Evolutionary conservation across 1,140 invertebrate genomes (phyloP).

Genomic region (Tenebrio molitor): DNA sequence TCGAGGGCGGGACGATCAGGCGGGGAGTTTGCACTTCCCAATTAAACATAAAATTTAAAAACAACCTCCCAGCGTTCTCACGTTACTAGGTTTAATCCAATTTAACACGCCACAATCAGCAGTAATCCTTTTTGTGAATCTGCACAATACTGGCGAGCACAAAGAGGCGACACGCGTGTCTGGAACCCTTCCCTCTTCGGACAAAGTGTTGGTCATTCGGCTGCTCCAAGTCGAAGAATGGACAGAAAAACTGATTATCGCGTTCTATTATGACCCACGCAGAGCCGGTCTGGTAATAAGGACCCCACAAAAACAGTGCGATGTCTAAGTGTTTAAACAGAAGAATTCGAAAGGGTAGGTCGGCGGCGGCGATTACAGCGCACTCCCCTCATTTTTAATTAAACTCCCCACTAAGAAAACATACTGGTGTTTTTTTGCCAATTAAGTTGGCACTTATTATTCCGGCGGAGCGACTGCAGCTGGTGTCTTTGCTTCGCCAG

Average conservation of each 20-base stretch:
- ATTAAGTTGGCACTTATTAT: constrained; percentile 53
- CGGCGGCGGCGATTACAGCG: constrained; percentile 26
- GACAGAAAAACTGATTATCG: constrained; percentile 32
- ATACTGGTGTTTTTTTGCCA: constrained; percentile 52
- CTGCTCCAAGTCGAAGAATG: neutral
- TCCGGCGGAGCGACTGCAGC: constrained; percentile 46
- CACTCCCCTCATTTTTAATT: constrained; percentile 47
- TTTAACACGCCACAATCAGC: constrained; percentile 47
- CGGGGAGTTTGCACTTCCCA: constrained; percentile 11
- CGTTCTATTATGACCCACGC: constrained; percentile 16
- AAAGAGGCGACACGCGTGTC: constrained; percentile 31
- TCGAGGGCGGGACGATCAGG: constrained; percentile 40
- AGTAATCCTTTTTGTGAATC: constrained; percentile 48
- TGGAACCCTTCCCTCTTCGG: constrained; percentile 7
- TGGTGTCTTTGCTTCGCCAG: constrained; percentile 41
- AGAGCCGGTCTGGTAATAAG: too few species aligned
- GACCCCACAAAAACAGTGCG: too few species aligned
- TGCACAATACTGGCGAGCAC: constrained; percentile 17
- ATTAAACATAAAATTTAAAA: constrained; percentile 44
- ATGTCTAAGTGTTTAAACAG: too few species aligned
- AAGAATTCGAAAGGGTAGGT: constrained; percentile 33
- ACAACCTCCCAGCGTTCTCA: constrained; percentile 41
- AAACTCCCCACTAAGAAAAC: constrained; percentile 51
- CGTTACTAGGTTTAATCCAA: constrained; percentile 46
- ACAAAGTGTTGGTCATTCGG: constrained; percentile 17